Conservation (phyloP, 2,797 vertebrate genomes). For the Sebastes ruberrimus region DNA sequence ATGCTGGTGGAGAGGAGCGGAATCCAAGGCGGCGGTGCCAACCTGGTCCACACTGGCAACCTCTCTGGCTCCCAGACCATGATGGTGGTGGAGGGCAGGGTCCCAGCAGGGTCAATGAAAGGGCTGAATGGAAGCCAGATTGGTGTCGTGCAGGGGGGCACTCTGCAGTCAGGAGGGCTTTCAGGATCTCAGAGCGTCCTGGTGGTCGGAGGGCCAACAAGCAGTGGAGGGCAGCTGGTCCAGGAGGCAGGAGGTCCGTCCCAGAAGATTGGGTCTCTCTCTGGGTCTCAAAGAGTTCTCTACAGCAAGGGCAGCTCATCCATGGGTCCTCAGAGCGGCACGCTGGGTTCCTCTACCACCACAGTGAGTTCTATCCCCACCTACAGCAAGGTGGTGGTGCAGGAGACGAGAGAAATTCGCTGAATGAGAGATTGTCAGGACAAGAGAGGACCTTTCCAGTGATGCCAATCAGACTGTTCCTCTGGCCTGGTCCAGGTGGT, state of each 20-base stretch:
- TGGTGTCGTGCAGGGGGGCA: constrained; percentile 35
- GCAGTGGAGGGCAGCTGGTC: constrained; percentile 25
- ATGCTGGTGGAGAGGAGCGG: constrained; percentile 58
- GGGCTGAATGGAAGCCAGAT: constrained; percentile 52
- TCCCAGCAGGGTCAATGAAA: constrained; percentile 45
- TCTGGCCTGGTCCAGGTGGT: neutral
- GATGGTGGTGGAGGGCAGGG: constrained; percentile 59
- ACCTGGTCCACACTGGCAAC: constrained; percentile 45
- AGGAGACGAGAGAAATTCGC: constrained; percentile 48
- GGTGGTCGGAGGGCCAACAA: constrained; percentile 52
- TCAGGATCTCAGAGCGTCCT: constrained; percentile 64
- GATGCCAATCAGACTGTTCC: neutral
- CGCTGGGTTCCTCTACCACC: constrained; percentile 16
- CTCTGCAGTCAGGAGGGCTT: constrained; percentile 31
- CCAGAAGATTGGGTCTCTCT: neutral
- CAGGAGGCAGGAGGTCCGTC: constrained; percentile 38
- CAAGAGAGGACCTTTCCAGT: neutral
- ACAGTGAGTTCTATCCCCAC: constrained; percentile 2
- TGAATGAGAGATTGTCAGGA: neutral
- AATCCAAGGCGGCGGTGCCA: neutral
- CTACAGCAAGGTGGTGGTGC: constrained; percentile 49
- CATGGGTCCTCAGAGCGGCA: constrained; percentile 16
- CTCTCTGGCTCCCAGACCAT: constrained; percentile 55
- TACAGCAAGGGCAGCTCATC: constrained; percentile 21
- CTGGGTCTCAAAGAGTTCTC: constrained; percentile 27